phyloP scores from a whole-genome alignment of 2,113 vertebrate genomes.

The Trogon surrucura region DNA sequence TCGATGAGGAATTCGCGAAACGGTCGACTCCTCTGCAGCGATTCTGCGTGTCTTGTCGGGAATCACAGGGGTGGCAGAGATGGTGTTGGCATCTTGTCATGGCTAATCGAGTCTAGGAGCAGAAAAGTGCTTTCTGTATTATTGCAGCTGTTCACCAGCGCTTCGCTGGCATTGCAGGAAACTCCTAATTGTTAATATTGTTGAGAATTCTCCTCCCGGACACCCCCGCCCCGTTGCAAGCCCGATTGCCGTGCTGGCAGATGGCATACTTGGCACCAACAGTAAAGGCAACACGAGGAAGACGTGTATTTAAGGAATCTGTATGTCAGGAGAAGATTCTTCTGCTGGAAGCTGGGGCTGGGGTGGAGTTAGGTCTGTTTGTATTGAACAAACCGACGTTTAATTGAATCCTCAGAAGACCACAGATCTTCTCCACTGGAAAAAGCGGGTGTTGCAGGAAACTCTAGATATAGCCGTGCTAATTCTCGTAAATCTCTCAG shows the following conservation, averaged over 20 bases:
- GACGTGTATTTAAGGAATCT: neutral
- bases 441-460: conserved; percentile 15
- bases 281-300: neutral
- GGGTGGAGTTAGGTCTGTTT: neutral
- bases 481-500: neutral
- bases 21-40: neutral
- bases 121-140: neutral
- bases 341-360: neutral
- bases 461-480: neutral
- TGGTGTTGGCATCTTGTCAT: neutral
- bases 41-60: neutral
- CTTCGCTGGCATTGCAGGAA: neutral
- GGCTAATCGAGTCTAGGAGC: neutral
- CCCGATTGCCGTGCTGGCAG: conserved; percentile 16
- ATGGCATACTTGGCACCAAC: neutral
- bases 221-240: neutral
- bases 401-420: neutral
- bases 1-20: neutral
- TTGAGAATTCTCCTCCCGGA: neutral
- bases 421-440: neutral
- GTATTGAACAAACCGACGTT: neutral
- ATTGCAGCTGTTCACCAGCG: neutral
- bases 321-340: neutral
- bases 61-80: neutral
- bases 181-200: neutral